Percentiles rank a stretch among this genome's conserved stretches.
phyloP scores from a whole-genome alignment of 2,113 vertebrate genomes.

The Amia ocellicauda region DNA sequence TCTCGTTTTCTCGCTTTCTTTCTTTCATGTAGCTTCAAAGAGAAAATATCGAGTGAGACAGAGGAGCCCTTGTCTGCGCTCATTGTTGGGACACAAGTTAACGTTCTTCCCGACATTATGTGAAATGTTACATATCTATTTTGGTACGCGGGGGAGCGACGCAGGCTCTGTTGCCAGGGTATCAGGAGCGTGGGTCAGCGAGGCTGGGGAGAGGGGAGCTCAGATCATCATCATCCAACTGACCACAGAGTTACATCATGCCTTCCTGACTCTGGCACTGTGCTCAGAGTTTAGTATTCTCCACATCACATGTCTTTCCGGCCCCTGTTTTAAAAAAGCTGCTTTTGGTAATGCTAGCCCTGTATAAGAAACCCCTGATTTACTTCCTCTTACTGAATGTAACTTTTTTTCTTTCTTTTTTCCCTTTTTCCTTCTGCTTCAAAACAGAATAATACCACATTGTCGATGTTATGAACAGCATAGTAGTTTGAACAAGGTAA shows the following conservation, averaged over 20 bases:
- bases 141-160: conserved; percentile 37
- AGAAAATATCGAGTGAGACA: conserved; percentile 52
- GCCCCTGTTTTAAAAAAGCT: neutral
- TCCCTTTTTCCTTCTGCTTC: neutral
- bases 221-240: neutral
- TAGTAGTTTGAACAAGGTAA: neutral
- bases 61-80: conserved; percentile 50
- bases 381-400: conserved; percentile 32
- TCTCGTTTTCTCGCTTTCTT: conserved; percentile 20
- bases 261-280: neutral
- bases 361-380: conserved; percentile 17
- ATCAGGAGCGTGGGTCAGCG: conserved; percentile 50
- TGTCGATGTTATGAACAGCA: neutral
- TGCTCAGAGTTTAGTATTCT: neutral
- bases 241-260: neutral
- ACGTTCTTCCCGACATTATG: conserved; percentile 29
- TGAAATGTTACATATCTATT: conserved; percentile 70
- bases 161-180: conserved; percentile 45
- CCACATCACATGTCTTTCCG: neutral
- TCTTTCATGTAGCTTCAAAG: conserved; percentile 39
- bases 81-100: conserved; percentile 40
- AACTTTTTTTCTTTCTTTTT: neutral
- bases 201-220: conserved; percentile 18
- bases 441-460: neutral
- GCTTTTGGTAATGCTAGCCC: neutral